Evolutionary conservation across 1,140 invertebrate species (phyloP).

Genomic region (Platyura marginata): DNA sequence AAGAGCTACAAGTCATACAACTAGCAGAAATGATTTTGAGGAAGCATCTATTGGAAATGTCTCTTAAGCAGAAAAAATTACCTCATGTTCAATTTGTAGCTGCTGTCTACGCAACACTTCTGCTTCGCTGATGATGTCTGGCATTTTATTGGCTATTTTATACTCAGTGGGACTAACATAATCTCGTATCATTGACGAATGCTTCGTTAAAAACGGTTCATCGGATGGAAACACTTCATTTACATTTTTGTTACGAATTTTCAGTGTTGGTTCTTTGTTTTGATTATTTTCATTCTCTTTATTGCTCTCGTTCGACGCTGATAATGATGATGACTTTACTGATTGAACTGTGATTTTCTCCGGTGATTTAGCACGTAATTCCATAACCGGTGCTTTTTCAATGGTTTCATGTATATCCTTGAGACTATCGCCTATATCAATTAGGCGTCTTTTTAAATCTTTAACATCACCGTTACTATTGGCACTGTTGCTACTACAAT

Average conservation of each 20-base stretch:
- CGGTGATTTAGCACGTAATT: neutral
- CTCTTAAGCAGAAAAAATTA: slow-evolving; percentile 2
- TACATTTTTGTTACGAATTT: neutral
- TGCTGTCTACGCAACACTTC: slow-evolving; percentile 8
- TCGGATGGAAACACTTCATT: neutral
- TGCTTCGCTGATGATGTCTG: slow-evolving; percentile 9
- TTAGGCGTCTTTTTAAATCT: neutral
- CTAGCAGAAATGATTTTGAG: no score
- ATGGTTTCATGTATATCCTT: neutral
- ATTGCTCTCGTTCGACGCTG: neutral
- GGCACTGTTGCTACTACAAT: neutral
- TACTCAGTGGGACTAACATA: neutral
- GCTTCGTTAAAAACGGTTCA: neutral
- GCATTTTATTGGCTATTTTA: slow-evolving; percentile 7
- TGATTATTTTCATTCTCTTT: neutral
- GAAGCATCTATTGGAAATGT: no score
- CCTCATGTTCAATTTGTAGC: slow-evolving; percentile 7
- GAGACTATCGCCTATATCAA: neutral
- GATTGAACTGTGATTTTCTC: neutral
- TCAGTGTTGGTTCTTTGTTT: no score
- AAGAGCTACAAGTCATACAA: no score
- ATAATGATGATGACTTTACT: neutral
- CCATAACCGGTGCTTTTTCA: neutral
- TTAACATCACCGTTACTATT: neutral
- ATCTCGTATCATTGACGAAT: neutral